These are phyloP conservation scores for Lithophane ornitopus DNA, from an alignment of 2,888 invertebrate genomes.

Conservation along the genomic window DNA sequence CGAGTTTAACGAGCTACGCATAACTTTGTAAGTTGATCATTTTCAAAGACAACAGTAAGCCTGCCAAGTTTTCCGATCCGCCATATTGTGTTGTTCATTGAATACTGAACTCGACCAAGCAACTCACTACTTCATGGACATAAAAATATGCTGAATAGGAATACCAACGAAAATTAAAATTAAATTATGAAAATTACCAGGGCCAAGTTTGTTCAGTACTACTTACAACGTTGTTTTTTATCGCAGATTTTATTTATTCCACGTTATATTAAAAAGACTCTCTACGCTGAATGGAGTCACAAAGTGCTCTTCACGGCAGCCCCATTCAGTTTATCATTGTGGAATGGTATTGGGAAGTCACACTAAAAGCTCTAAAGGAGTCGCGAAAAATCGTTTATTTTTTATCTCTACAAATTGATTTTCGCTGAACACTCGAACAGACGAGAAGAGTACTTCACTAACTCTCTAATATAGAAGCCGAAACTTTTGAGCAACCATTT, in stretches of 20 bases:
- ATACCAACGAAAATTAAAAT: slow-evolving; percentile 3
- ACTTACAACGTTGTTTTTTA: slow-evolving; percentile 41
- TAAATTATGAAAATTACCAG: slow-evolving; percentile 13
- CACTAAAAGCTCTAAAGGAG: slow-evolving; percentile 72
- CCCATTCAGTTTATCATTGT: slow-evolving; percentile 72
- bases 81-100: neutral
- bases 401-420: slow-evolving; percentile 65
- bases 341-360: slow-evolving; percentile 65
- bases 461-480: slow-evolving; percentile 13
- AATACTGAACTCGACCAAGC: slow-evolving; percentile 2
- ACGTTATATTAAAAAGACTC: slow-evolving; percentile 54
- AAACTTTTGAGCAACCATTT: slow-evolving; percentile 41
- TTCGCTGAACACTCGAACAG: slow-evolving; percentile 40
- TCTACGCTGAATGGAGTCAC: slow-evolving; percentile 61
- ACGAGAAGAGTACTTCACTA: slow-evolving; percentile 30
- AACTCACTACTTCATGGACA: slow-evolving; percentile 29
- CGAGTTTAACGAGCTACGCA: neutral
- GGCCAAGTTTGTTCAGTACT: slow-evolving; percentile 12
- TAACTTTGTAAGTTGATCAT: neutral
- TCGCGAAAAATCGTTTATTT: slow-evolving; percentile 67
- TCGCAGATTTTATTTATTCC: slow-evolving; percentile 48
- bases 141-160: slow-evolving; percentile 20
- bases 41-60: neutral
- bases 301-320: slow-evolving; percentile 69
- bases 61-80: neutral